Conservation (phyloP, 2,113 vertebrate species). For the Phrynosoma blainvillii region DNA sequence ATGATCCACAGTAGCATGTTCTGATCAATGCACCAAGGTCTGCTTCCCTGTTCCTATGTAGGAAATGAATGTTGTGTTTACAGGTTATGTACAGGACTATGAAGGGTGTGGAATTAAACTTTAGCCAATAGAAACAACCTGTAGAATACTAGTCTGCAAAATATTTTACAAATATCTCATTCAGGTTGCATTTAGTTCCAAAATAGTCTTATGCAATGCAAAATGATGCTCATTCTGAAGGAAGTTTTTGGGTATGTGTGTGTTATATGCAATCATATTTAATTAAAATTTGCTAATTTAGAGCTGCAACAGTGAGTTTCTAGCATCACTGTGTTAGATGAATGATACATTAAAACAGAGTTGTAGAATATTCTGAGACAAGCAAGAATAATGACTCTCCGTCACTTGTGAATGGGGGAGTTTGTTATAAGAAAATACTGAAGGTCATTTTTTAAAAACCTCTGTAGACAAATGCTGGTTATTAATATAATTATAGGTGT, state of each 20-base stretch:
- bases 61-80: background rate
- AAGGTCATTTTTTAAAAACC: conserved; percentile 29
- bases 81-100: background rate
- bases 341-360: conserved; percentile 27
- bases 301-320: conserved; percentile 9
- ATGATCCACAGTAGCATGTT: no score
- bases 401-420: background rate
- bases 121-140: background rate
- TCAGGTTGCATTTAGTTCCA: background rate
- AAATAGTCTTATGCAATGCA: conserved; percentile 28
- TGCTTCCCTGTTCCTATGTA: background rate
- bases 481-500: conserved; percentile 11
- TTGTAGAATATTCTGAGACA: background rate
- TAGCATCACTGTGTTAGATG: conserved; percentile 11
- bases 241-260: conserved; percentile 7
- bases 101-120: background rate
- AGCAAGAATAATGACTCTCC: conserved; percentile 32
- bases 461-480: conserved; percentile 31
- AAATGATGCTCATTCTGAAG: conserved; percentile 30
- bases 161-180: background rate
- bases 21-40: background rate
- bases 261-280: conserved; percentile 34
- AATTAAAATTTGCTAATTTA: conserved; percentile 48
- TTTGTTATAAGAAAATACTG: background rate
- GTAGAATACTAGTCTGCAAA: background rate